phyloP scores from a whole-genome alignment of 2,888 invertebrate genomes.

The Charanyca ferruginea region DNA sequence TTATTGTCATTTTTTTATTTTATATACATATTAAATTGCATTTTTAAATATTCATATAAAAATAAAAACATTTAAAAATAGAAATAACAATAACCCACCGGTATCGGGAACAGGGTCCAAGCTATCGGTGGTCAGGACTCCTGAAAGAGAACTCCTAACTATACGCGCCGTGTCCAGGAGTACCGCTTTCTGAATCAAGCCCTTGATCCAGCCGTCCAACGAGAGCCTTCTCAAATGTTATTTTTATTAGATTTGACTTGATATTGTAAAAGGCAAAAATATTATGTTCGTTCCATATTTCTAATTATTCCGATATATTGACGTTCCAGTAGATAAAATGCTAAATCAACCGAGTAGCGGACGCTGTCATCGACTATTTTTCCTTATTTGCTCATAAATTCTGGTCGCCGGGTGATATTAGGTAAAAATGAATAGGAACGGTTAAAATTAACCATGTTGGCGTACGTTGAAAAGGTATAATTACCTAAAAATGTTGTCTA shows the following conservation, averaged over 20 bases:
- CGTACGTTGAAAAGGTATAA: neutral
- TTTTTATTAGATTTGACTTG: neutral
- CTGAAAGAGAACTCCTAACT: no score
- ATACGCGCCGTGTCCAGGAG: no score
- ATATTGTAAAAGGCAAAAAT: constrained; percentile 14
- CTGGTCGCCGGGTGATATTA: constrained; percentile 22
- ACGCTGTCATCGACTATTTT: constrained; percentile 37
- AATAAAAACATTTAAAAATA: no score
- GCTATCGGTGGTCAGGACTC: no score
- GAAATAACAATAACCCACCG: no score
- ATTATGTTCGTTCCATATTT: constrained; percentile 4
- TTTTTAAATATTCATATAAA: no score
- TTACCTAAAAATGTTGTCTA: neutral
- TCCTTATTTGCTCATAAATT: constrained; percentile 50
- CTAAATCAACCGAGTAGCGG: constrained; percentile 25
- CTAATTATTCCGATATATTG: constrained; percentile 37
- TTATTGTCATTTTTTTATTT: no score
- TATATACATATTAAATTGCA: no score
- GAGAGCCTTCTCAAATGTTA: no score
- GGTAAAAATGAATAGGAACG: constrained; percentile 34
- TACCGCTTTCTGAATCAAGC: no score
- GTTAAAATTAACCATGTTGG: constrained; percentile 40
- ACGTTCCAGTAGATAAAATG: constrained; percentile 34
- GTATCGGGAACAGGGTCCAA: no score
- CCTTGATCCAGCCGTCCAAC: no score